These are phyloP conservation scores for Sphyrna mokarran DNA, from an alignment of 2,113 vertebrate genomes.

Conservation along the genomic window DNA sequence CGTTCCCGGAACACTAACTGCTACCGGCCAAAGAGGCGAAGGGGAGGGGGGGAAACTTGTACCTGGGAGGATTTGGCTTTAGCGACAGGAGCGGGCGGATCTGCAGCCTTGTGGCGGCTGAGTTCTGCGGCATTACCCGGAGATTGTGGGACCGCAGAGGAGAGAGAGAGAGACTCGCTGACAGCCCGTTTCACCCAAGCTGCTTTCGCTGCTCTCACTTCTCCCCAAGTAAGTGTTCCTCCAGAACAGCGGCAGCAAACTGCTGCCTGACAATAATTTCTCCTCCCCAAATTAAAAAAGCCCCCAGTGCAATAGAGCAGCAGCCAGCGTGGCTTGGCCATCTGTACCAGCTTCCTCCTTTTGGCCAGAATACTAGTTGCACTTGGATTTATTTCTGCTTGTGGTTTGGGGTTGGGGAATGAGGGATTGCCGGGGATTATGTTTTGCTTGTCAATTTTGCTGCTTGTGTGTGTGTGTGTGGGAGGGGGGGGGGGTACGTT, in stretches of 20 bases:
- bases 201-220: background rate
- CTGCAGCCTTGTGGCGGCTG: background rate
- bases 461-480: too few species aligned
- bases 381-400: background rate
- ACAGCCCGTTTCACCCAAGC: too few species aligned
- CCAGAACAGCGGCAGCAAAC: background rate
- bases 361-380: too few species aligned
- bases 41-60: too few species aligned
- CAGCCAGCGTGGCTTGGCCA: background rate
- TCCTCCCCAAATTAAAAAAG: background rate
- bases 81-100: background rate
- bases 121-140: background rate
- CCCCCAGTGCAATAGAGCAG: background rate
- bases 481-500: background rate
- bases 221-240: background rate
- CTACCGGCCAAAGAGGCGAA: too few species aligned
- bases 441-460: too few species aligned
- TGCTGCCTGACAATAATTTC: background rate
- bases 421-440: background rate
- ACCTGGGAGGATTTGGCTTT: background rate
- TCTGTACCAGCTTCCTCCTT: background rate
- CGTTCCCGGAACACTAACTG: background rate
- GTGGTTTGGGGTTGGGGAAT: background rate
- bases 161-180: background rate
- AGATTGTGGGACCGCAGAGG: background rate